Evolutionary conservation across 2,113 vertebrate genomes (phyloP), one percentile per base, ranked within the genome.

Genomic region (Planiliza haematocheilus): DNA sequence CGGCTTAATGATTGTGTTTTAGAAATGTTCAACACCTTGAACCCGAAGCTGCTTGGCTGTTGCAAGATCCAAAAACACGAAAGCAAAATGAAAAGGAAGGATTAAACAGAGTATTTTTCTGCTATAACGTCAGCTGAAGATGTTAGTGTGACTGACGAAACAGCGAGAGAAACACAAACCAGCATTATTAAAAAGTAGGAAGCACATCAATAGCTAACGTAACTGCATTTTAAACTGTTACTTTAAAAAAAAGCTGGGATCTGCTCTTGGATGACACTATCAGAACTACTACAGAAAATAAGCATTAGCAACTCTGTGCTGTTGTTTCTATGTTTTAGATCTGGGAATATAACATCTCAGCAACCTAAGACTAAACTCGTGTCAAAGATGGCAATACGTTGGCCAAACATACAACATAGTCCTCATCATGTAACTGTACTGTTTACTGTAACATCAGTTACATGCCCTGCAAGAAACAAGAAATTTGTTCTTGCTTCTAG

Each of bases 1-100:
- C 5, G 37, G 66, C 14, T 46, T 51, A 41, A 69, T 57, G 2
- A 64, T 70, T 86, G 16, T 17, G 43, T 68, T 62, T 69, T 39
- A 18, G 30, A 61, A 52, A 53, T 2, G 48, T 46, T 51, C 52
- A 12, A 59, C 14, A 13, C 41, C 18, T 52, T 8, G 2, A 43
- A 43, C 6, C 17, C 7, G 20, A 53, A 67, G n/a, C 10, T 8
- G 16, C 43, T 45, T 4, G 18, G 10, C 13, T 16, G 66, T 60
- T 60, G 10, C 8, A 48, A 21, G 59, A 70, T 30, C 7, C 24
- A 6, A 24, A 37, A 55, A n/a, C 57, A 41, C 12, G 55, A 36
- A 17, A 12, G n/a, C 21, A 41, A 64, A 30, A 52, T 14, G 24
- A 10, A 16, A 50, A 36, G 17, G 16, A 57, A 56, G 1, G 43